Evolutionary conservation across 2,888 invertebrate genomes (phyloP).

Genomic region (Blera fallax): DNA sequence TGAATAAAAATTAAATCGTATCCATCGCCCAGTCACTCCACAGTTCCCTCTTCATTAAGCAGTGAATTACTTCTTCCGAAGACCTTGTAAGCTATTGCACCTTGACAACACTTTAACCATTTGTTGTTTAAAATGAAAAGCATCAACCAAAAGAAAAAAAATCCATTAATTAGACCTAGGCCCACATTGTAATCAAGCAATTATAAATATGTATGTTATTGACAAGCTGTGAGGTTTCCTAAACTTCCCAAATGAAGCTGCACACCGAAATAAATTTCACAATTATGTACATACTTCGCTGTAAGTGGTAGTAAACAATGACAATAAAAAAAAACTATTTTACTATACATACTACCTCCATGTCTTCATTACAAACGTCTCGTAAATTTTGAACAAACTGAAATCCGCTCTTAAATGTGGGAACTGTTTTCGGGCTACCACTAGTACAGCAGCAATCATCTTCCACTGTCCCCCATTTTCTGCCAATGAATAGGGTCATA

Average conservation of each 20-base stretch:
- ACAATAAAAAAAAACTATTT: constrained; percentile 18
- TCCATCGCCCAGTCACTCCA: not conserved
- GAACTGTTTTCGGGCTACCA: constrained; percentile 1
- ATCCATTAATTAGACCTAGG: constrained; percentile 21
- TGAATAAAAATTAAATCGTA: not conserved
- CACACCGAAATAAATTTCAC: not conserved
- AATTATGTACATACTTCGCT: constrained; percentile 16
- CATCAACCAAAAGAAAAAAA: too few relatives aligned
- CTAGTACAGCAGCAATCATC: too few relatives aligned
- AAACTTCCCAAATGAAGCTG: not conserved
- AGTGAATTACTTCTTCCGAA: not conserved
- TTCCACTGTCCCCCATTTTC: constrained; percentile 4
- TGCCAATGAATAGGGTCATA: constrained; percentile 56
- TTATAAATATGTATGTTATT: constrained; percentile 21
- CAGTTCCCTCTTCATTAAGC: not conserved
- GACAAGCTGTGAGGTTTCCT: constrained; percentile 23
- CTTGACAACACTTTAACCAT: not conserved
- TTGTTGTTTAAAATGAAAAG: not conserved
- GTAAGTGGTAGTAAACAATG: constrained; percentile 39
- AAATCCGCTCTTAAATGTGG: constrained; percentile 31
- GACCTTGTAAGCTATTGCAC: not conserved
- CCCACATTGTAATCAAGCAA: constrained; percentile 18
- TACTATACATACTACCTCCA: not conserved
- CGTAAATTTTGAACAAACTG: constrained; percentile 38
- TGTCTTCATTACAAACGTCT: constrained; percentile 3